phyloP scores from a whole-genome alignment of 2,888 invertebrate species.

The Drosophila differens region DNA sequence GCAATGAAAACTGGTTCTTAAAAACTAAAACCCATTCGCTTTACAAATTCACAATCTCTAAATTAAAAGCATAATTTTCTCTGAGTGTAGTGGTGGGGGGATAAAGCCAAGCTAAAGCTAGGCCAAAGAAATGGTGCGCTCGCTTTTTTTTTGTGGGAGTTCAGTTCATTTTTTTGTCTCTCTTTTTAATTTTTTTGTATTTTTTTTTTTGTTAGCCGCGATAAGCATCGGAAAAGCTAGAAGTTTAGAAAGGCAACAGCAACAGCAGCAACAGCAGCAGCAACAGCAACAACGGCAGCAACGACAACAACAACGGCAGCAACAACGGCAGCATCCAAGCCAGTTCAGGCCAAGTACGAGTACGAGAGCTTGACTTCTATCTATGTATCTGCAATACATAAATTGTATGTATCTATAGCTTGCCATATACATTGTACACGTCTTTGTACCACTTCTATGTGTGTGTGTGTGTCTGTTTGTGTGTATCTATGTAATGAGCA shows the following conservation, averaged over 20 bases:
- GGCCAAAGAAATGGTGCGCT: conserved; percentile 67
- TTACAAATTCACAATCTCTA: background rate
- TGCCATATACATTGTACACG: conserved; percentile 53
- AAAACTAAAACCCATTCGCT: background rate
- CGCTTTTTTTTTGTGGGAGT: conserved; percentile 66
- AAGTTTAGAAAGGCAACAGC: conserved; percentile 78
- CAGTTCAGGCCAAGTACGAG: conserved; percentile 39
- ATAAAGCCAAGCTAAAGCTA: conserved; percentile 36
- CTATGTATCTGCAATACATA: conserved; percentile 79
- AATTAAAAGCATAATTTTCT: background rate
- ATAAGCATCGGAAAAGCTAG: conserved; percentile 78
- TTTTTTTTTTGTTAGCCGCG: conserved; percentile 38
- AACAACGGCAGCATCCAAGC: conserved; percentile 56
- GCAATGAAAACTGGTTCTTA: background rate
- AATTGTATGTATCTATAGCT: conserved; percentile 76
- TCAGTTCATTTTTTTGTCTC: conserved; percentile 47
- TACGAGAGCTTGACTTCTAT: conserved; percentile 47
- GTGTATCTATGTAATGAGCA: conserved; percentile 75
- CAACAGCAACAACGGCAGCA: background rate
- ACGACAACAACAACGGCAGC: background rate
- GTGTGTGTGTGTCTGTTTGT: conserved; percentile 29
- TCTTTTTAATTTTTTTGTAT: conserved; percentile 26
- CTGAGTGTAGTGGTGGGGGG: conserved; percentile 1
- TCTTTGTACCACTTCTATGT: conserved; percentile 8
- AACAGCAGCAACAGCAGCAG: conserved; percentile 44